Base-by-base conservation (phyloP, 1,140 invertebrate species). In the Physella acuta region DNA sequence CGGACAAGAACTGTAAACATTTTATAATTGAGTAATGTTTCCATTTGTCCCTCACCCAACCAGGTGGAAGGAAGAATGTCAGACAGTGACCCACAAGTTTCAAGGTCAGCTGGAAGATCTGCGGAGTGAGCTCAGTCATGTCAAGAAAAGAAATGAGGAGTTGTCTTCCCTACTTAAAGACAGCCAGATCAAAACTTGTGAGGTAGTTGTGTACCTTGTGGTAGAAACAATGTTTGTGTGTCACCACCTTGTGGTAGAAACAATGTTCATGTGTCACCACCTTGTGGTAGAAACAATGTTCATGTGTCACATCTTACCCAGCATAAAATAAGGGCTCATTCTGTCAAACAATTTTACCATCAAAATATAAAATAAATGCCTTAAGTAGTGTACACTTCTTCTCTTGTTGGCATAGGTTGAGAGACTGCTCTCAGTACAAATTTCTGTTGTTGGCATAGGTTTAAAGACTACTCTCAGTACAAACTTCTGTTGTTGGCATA, bases 61-160 rank as follows among this genome's bases (percentile, higher is more conserved):
- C 3, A 84, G 82, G 71, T 84, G 82, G 83, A 84, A 84, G 68
- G 82, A 84, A 75, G 82, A 84, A 73, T 84, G 82, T 66, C 77
- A 80, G 17, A 73, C 75, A 17, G 78, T 82, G 56, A 78, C 79
- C 30, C 75, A 78, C 61, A 83, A 84, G 59, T 81, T 81, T 76
- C 82, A 84, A 71, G 66, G 56, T 1, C 82, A 80, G 66, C 39
- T 84, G 20, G 75, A 71, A 24, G 79, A 82, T 49, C 55, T 78
- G 36, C 70, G 80, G 33, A 59, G 59, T 33, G 81, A 83, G 61
- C 58, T 79, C 3, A 75, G 61, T 51, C 73, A 78, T 58, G 61
- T 79, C 31, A 80, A 81, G 67, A 76, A 71, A 26, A 63, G 83
- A 49, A 81, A 79, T 67, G 76, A 79, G 62, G 80, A 84, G 62